Conservation (phyloP, 2,113 vertebrate species). For the Xiphophorus maculatus region DNA sequence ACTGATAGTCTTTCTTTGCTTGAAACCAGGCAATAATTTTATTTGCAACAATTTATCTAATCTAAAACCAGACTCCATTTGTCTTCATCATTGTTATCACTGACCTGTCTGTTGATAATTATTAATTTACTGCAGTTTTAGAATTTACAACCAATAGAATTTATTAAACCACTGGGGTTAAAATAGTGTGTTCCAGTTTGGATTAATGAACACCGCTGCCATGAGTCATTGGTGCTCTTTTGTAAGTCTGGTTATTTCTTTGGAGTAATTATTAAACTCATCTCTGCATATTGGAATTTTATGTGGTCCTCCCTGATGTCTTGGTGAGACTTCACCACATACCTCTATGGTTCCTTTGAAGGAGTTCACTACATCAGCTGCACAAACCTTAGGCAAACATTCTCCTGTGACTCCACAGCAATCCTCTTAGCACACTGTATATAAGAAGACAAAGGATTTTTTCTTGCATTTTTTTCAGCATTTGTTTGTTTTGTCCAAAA, state of each 20-base stretch:
- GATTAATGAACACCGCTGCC: conserved; percentile 51
- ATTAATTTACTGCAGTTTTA: conserved; percentile 38
- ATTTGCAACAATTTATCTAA: conserved; percentile 60
- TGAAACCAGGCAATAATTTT: conserved; percentile 46
- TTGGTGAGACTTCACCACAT: conserved; percentile 27
- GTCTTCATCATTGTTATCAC: conserved; percentile 65
- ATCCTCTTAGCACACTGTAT: conserved; percentile 17
- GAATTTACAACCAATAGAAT: conserved; percentile 47
- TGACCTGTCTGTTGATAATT: conserved; percentile 66
- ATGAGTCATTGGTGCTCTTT: conserved; percentile 46
- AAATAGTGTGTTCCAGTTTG: conserved; percentile 48
- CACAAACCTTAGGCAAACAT: conserved; percentile 20
- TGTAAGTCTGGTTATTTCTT: conserved; percentile 29
- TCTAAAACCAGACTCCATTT: conserved; percentile 58
- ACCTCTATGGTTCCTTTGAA: conserved; percentile 31
- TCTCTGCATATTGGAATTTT: conserved; percentile 35
- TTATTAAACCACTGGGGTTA: conserved; percentile 56
- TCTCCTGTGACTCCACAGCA: conserved; percentile 15
- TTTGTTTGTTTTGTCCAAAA: conserved; percentile 6
- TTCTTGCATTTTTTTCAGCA: neutral
- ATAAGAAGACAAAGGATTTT: neutral
- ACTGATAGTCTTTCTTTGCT: conserved; percentile 26
- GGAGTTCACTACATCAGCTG: neutral
- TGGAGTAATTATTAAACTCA: conserved; percentile 61
- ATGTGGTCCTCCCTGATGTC: conserved; percentile 49